Percentiles rank a stretch among this genome's conserved stretches.
These are phyloP conservation scores for Andricus quercusramuli DNA, from an alignment of 2,888 invertebrate genomes.

Conservation along the genomic window DNA sequence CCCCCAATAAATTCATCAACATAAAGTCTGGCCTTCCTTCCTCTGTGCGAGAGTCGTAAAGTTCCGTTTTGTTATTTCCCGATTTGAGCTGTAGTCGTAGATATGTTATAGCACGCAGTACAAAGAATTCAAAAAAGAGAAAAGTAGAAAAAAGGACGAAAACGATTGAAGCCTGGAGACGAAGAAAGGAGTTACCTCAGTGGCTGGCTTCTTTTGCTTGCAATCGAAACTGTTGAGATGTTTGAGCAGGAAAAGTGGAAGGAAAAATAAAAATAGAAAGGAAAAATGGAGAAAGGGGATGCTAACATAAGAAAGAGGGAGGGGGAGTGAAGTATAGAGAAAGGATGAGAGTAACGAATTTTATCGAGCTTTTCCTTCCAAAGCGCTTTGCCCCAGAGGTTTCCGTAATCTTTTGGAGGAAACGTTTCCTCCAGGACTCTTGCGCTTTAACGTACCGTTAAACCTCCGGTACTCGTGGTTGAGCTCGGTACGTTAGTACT, in stretches of 20 bases:
- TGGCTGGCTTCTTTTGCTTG: constrained; percentile 47
- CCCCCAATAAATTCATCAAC: constrained; percentile 7
- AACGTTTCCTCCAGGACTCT: constrained; percentile 56
- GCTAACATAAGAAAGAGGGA: background rate
- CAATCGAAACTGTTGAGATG: constrained; percentile 46
- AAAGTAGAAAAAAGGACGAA: background rate
- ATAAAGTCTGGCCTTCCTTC: constrained; percentile 22
- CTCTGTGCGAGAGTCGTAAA: constrained; percentile 23
- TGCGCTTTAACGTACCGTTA: constrained; percentile 61
- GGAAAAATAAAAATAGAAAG: constrained; percentile 34
- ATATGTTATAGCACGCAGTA: constrained; percentile 20
- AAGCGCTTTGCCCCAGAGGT: constrained; percentile 59
- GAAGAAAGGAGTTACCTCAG: constrained; percentile 40
- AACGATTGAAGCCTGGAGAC: constrained; percentile 21
- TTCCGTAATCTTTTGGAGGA: constrained; percentile 59
- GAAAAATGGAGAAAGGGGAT: constrained; percentile 31
- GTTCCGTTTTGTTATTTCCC: constrained; percentile 35
- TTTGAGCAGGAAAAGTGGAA: constrained; percentile 38
- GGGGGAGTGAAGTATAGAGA: background rate
- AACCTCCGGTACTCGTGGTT: constrained; percentile 49
- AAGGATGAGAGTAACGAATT: constrained; percentile 55
- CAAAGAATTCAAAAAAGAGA: background rate
- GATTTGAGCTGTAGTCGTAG: constrained; percentile 41
- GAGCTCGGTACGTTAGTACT: constrained; percentile 50
- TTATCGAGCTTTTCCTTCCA: constrained; percentile 57